Evolutionary conservation across 2,113 vertebrate genomes (phyloP).

Genomic region (Sus scrofa): DNA sequence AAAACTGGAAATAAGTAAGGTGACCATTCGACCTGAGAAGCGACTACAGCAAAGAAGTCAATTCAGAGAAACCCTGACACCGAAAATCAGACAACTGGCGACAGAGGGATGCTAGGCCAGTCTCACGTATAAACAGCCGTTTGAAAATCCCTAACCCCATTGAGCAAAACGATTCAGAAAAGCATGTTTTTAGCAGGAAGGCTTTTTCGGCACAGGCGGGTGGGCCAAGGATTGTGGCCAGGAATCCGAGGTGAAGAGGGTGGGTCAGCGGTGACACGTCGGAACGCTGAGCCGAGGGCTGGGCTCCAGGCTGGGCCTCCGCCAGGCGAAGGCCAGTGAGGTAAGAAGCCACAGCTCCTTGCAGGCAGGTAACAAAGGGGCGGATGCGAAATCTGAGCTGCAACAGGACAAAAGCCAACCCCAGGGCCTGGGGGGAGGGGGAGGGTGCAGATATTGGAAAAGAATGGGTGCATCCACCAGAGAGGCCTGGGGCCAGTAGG

Average conservation of each 20-base stretch:
- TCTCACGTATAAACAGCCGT: rapidly evolving
- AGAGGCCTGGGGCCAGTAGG: rapidly evolving
- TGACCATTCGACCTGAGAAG: neutral
- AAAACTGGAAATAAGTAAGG: too few species aligned
- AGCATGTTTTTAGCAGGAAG: too few species aligned
- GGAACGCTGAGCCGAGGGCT: rapidly evolving
- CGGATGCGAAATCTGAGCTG: neutral
- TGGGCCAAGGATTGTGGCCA: rapidly evolving
- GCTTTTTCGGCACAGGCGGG: rapidly evolving
- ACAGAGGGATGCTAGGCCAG: rapidly evolving
- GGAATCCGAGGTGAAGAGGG: neutral
- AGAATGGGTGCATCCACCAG: rapidly evolving
- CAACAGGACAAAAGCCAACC: neutral
- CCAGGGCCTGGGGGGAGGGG: too few species aligned
- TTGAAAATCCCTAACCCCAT: neutral
- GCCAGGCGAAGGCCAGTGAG: rapidly evolving
- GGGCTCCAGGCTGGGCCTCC: too few species aligned
- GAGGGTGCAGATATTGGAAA: neutral
- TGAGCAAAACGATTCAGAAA: neutral
- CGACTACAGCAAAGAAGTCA: neutral
- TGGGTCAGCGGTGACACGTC: rapidly evolving
- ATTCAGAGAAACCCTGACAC: neutral
- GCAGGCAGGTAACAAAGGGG: neutral
- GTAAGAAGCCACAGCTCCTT: neutral
- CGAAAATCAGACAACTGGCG: neutral